Evolutionary conservation across 2,797 vertebrate species (phyloP), one percentile per base, ranked within the genome.

Genomic region (Numenius phaeopus): DNA sequence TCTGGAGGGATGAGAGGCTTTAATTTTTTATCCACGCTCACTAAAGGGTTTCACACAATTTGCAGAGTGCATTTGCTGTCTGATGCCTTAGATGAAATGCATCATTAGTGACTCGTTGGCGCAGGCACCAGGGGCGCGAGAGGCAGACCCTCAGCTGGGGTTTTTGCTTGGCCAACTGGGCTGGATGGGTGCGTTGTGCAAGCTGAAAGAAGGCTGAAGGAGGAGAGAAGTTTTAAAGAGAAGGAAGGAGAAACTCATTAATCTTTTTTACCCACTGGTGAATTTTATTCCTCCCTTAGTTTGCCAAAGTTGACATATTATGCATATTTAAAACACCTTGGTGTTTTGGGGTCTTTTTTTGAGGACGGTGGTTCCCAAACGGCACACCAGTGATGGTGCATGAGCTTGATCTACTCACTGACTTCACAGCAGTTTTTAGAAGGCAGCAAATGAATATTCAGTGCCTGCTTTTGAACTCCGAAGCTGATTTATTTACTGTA

Each of bases 51-150:
- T 65, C 21, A 30, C 29, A 27, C 34, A 52, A 26, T 64, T 78
- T 61, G 40, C 34, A 39, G 57, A 30, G 26, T 39, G 7, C 26
- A 1, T 91, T 83, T 78, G 49, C 76, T 84, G 46, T 55, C 55
- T 64, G 6, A 18, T 80, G 50, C 13, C 47, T 55, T 61, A 54
- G 50, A 37, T 30, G 29, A 79, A 42, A 30, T 37, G 16, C 64
- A 29, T 49, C 3, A 3, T 46, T 49, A 62, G 11, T 54, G 55
- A 12, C 39, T 73, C 0, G 0, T 7, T 17, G 47, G 32, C 67
- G 52, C 34, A 59, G 30, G 40, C 80, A 27, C 22, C 57, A 76
- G 73, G 21, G 32, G 20, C 37, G 17, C 14, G 11, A 34, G 58
- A 69, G 57, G 44, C 55, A 73, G 58, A 30, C 19, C 27, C 32